Conservation (phyloP, 2,113 vertebrate species). For the Barnardius zonarius region DNA sequence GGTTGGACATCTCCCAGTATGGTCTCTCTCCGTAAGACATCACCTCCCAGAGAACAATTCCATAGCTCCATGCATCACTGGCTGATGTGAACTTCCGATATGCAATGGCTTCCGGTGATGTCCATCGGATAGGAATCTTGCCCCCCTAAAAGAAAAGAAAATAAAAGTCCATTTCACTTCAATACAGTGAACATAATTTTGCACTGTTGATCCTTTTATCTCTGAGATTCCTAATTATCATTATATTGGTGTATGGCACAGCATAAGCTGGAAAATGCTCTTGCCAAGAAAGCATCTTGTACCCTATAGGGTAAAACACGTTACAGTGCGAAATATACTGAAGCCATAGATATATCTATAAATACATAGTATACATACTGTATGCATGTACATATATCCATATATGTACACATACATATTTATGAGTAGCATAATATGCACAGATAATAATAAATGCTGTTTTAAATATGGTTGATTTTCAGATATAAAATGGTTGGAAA, state of each 20-base stretch:
- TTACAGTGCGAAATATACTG: background rate
- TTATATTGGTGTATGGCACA: background rate
- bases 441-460: background rate
- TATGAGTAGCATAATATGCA: background rate
- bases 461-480: background rate
- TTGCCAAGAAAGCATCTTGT: background rate
- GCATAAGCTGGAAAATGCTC: background rate
- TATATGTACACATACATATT: too few species aligned
- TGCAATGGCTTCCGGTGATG: conserved; percentile 94
- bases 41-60: conserved; percentile 98
- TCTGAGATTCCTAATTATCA: background rate
- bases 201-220: background rate
- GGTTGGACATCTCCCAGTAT: conserved; percentile 99
- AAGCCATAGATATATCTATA: background rate
- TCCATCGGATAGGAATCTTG: conserved; percentile 98
- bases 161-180: background rate
- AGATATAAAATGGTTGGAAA: background rate
- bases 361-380: background rate
- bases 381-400: too few species aligned
- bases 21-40: conserved; percentile 98
- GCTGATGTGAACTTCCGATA: conserved; percentile 98
- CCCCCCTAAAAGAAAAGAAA: conserved; percentile 81
- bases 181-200: background rate
- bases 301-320: background rate
- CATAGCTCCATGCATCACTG: conserved; percentile 96